phyloP scores from a whole-genome alignment of 2,797 vertebrate genomes.

The Benthosema pterotum region DNA sequence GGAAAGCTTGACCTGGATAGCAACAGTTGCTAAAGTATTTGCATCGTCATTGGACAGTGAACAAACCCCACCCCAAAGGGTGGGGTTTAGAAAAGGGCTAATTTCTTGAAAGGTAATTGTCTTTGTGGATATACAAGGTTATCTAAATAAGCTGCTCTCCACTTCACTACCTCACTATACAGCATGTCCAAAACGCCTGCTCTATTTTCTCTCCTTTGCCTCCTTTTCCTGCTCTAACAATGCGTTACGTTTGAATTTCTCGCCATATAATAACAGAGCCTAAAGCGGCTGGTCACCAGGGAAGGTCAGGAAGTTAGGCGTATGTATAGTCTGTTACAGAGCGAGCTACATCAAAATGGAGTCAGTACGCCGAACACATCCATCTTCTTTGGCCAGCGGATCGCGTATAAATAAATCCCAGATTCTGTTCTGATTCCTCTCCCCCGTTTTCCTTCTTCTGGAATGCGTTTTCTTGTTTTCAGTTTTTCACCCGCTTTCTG shows the following conservation, averaged over 20 bases:
- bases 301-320: conserved; percentile 40
- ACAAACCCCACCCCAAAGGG: no score
- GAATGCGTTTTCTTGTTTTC: conserved; percentile 29
- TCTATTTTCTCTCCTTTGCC: conserved; percentile 10
- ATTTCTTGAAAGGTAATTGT: no score
- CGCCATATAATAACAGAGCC: conserved; percentile 15
- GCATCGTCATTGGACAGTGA: no score
- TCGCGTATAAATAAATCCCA: conserved; percentile 37
- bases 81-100: no score
- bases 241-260: conserved; percentile 4
- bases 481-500: conserved; percentile 1
- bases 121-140: no score
- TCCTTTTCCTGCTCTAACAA: conserved; percentile 8
- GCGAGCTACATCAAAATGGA: conserved; percentile 40
- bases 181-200: conserved; percentile 5
- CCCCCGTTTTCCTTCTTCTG: background rate
- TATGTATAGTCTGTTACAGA: conserved; percentile 9
- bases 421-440: conserved; percentile 5
- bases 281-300: conserved; percentile 23
- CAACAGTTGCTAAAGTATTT: no score
- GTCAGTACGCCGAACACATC: conserved; percentile 12
- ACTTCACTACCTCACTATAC: conserved; percentile 23
- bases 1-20: no score
- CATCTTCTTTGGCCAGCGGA: conserved; percentile 44
- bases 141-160: conserved; percentile 23